Base-by-base conservation (phyloP, 2,113 vertebrate genomes). In the Pangasianodon hypophthalmus region DNA sequence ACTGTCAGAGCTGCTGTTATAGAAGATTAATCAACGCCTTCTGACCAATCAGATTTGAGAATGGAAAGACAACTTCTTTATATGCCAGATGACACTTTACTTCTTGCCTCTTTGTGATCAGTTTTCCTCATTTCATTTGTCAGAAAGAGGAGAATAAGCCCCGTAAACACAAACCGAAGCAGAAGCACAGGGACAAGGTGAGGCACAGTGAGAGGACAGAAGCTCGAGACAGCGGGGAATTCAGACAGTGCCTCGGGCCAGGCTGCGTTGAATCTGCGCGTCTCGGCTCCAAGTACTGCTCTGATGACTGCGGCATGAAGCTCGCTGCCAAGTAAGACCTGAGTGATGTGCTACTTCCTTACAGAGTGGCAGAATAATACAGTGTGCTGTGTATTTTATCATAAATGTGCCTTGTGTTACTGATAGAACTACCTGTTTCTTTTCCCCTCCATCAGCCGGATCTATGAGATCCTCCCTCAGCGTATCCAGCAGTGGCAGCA, bases 401-500 rank as follows among this genome's bases (percentile, higher is more conserved):
- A 16, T 52, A 16, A n/a, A 7, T 46, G 24, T 24, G 5, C n/a
- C 50, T 82, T 73, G 32, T 71, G 56, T 46, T 41, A 10, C 21
- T 46, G 26, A 48, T n/a, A 41, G 46, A 5, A 58, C 8, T 58
- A 10, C 16, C 1, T 84, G 0, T 44, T 46, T 46, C 46, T 3
- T 32, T 2, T 2, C 18, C 16, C n/a, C 52, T 60, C 75, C 58
- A 18, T 69, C 92, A 98, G 98, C 91, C 97, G 97, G 11, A 99
- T 99, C 94, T 98, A 98, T 16, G 98, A 98, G 94, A 99, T 99
- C 95, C 97, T 98, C 3, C 98, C 98, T 0, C 98, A 99, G 95
- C 97, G 97, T 0, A 98, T 98, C 92, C 98, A 99, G 94, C 97
- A 98, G 95, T 99, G 98, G 98, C 98, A 99, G 94, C 97, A 98